Percentiles rank a stretch among this genome's conserved stretches.
Evolutionary conservation across 1,140 invertebrate species (phyloP).

Genomic region (Tribolium castaneum): DNA sequence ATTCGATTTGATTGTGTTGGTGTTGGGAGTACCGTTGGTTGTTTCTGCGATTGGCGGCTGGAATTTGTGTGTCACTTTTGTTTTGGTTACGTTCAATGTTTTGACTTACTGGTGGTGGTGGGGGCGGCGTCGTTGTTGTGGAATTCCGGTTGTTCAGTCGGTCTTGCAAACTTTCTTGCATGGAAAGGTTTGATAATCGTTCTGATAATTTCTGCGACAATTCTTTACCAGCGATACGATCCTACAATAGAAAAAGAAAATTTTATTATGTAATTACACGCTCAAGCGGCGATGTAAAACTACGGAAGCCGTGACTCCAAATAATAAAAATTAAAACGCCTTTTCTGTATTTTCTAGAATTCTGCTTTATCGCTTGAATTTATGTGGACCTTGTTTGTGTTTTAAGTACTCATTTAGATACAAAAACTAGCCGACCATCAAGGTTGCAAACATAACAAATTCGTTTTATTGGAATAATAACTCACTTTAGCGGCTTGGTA

Average conservation of each 20-base stretch:
- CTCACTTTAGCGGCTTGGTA: no score
- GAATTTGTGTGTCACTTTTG: neutral
- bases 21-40: no score
- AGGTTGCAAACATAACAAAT: slow-evolving; percentile 16
- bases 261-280: slow-evolving; percentile 20
- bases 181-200: slow-evolving; percentile 48
- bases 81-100: neutral
- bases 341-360: slow-evolving; percentile 9
- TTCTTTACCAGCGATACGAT: slow-evolving; percentile 62
- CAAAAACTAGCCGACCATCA: neutral
- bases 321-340: slow-evolving; percentile 40
- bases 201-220: slow-evolving; percentile 54
- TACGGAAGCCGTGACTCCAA: slow-evolving; percentile 41
- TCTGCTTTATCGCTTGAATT: neutral
- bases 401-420: neutral
- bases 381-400: neutral
- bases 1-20: slow-evolving; percentile 53
- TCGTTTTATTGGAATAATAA: neutral
- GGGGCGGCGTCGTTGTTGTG: slow-evolving; percentile 63
- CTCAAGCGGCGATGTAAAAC: neutral
- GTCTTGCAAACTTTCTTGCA: slow-evolving; percentile 4
- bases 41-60: neutral
- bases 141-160: slow-evolving; percentile 33
- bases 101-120: slow-evolving; percentile 71
- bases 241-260: slow-evolving; percentile 61